phyloP scores from a whole-genome alignment of 2,113 vertebrate genomes.

The Bungarus multicinctus region DNA sequence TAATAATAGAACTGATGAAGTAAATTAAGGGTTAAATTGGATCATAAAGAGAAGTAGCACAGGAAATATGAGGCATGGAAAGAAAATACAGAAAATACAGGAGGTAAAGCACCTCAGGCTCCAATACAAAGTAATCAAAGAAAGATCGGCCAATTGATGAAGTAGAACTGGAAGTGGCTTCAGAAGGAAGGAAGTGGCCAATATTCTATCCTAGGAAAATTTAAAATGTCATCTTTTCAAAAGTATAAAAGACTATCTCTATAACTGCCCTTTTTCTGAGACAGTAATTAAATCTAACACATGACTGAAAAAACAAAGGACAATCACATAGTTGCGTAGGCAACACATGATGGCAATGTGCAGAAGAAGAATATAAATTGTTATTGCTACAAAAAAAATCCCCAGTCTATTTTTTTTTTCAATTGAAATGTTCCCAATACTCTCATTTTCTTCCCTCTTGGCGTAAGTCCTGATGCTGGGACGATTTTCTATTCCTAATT shows the following conservation, averaged over 20 bases:
- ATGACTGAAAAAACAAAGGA: neutral
- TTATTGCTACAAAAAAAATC: constrained; percentile 14
- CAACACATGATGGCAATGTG: constrained; percentile 20
- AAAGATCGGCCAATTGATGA: neutral
- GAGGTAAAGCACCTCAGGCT: neutral
- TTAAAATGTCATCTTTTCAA: neutral
- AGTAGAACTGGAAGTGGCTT: neutral
- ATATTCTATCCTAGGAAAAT: neutral
- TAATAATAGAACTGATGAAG: neutral
- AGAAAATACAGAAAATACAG: neutral
- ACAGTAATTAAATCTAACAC: neutral
- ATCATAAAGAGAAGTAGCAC: neutral
- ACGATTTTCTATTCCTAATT: constrained; percentile 60
- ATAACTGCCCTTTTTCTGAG: neutral
- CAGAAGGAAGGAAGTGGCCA: neutral
- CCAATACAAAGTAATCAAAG: neutral
- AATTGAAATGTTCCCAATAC: constrained; percentile 29
- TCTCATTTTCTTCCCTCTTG: constrained; percentile 42
- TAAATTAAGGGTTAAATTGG: neutral
- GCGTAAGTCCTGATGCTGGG: constrained; percentile 29
- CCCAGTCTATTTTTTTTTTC: neutral
- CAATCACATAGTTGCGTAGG: neutral
- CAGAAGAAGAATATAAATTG: constrained; percentile 11
- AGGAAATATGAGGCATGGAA: neutral
- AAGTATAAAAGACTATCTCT: neutral